phyloP scores from a whole-genome alignment of 92 coral and sea anemone species.

The Epizoanthus ramosus region DNA sequence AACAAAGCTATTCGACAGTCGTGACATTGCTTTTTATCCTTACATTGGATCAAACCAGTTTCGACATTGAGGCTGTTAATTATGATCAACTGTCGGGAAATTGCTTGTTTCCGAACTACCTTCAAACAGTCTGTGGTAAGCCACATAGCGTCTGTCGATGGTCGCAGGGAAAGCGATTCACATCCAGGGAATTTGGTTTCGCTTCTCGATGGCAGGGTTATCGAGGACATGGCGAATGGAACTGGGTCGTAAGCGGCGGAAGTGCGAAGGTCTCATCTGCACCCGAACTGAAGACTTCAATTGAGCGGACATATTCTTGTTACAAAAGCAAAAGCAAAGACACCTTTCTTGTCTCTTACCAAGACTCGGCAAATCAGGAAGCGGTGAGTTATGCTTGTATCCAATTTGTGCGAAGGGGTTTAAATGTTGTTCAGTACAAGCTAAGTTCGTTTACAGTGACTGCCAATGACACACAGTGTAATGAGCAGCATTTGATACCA shows the following conservation, averaged over 20 bases:
- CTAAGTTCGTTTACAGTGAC: conserved; percentile 45
- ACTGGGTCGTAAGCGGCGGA: conserved; percentile 41
- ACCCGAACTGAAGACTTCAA: conserved; percentile 5
- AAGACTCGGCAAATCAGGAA: conserved; percentile 29
- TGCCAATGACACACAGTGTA: conserved; percentile 45
- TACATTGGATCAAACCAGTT: neutral
- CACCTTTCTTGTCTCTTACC: conserved; percentile 46
- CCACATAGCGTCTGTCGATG: conserved; percentile 50
- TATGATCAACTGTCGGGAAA: neutral
- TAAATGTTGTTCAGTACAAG: conserved; percentile 60
- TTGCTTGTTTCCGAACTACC: conserved; percentile 58
- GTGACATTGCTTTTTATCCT: neutral
- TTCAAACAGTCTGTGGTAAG: conserved; percentile 54
- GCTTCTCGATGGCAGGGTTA: conserved; percentile 13
- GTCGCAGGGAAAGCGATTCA: conserved; percentile 51
- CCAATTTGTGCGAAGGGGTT: conserved; percentile 66
- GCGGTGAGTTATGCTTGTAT: conserved; percentile 54
- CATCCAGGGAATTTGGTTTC: conserved; percentile 31
- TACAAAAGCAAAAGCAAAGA: neutral
- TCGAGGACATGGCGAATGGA: conserved; percentile 55
- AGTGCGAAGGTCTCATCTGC: conserved; percentile 27
- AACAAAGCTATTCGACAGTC: neutral
- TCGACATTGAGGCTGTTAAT: conserved; percentile 2
- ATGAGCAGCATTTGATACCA: conserved; percentile 7
- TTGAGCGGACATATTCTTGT: conserved; percentile 1